phyloP scores from a whole-genome alignment of 2,888 invertebrate genomes.

The Malacosoma neustria region DNA sequence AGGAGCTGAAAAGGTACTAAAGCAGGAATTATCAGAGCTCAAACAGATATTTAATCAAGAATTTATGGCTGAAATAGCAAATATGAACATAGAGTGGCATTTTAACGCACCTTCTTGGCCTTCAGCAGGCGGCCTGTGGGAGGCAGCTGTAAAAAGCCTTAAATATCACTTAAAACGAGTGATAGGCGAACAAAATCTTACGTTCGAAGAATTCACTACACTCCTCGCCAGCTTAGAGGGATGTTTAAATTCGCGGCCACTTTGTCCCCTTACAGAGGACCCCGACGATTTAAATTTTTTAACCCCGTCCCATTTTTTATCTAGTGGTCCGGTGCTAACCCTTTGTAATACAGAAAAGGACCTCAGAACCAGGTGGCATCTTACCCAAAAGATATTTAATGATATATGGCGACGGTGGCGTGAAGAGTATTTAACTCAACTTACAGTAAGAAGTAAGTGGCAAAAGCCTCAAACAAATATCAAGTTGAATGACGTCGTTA shows the following conservation, averaged over 20 bases:
- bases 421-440: constrained; percentile 13
- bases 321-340: constrained; percentile 11
- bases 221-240: neutral
- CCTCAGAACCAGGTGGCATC: constrained; percentile 13
- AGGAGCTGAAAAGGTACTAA: constrained; percentile 10
- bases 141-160: constrained; percentile 14
- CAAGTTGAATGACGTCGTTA: constrained; percentile 12
- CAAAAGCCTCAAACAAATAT: constrained; percentile 5
- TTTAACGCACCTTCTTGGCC: constrained; percentile 15
- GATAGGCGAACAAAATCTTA: neutral
- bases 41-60: neutral
- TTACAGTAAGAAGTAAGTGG: constrained; percentile 15
- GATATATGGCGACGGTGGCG: constrained; percentile 18
- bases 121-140: constrained; percentile 18
- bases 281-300: constrained; percentile 3
- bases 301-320: constrained; percentile 16
- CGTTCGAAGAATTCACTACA: neutral
- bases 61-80: neutral
- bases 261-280: neutral
- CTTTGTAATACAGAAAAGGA: constrained; percentile 4
- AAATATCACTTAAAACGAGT: constrained; percentile 14
- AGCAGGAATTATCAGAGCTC: constrained; percentile 5
- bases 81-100: constrained; percentile 17
- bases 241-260: neutral
- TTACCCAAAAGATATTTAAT: constrained; percentile 9